A percentile compares a stretch with the other conserved stretches of the same genome.
phyloP scores from a whole-genome alignment of 1,140 invertebrate genomes.

The Drosophila tristis region DNA sequence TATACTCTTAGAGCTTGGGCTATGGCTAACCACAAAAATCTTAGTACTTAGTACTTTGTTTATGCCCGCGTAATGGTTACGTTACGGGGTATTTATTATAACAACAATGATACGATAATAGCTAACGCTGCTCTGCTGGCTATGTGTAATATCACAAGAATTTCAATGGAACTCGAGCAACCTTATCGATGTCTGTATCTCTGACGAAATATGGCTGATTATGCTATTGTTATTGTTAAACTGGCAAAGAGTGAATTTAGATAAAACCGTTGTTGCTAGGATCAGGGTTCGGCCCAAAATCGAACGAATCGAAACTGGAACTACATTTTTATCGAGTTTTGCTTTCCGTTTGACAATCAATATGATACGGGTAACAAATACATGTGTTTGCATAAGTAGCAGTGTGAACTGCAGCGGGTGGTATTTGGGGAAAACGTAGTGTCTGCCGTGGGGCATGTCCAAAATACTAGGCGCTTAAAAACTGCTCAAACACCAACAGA shows the following conservation, averaged over 20 bases:
- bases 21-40: too few relatives aligned
- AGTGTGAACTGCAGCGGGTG: too few relatives aligned
- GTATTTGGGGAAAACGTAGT: background rate
- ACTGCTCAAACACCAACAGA: background rate
- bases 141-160: slow-evolving; percentile 32
- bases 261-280: background rate
- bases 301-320: slow-evolving; percentile 1
- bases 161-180: slow-evolving; percentile 12
- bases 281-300: background rate
- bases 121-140: slow-evolving; percentile 2
- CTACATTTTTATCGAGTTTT: slow-evolving; percentile 36
- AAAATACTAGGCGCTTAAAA: slow-evolving; percentile 8
- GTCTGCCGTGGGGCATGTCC: too few relatives aligned
- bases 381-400: slow-evolving; percentile 1
- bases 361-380: slow-evolving; percentile 23
- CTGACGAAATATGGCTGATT: slow-evolving; percentile 5
- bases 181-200: background rate
- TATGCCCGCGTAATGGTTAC: slow-evolving; percentile 2
- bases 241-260: background rate
- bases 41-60: slow-evolving; percentile 24
- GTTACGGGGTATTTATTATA: slow-evolving; percentile 12
- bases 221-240: background rate
- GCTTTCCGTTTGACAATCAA: slow-evolving; percentile 48
- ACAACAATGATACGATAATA: slow-evolving; percentile 20
- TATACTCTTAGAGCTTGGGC: too few relatives aligned